Evolutionary conservation across 2,888 invertebrate species (phyloP).

Genomic region (Cryptophagus acutangulus): DNA sequence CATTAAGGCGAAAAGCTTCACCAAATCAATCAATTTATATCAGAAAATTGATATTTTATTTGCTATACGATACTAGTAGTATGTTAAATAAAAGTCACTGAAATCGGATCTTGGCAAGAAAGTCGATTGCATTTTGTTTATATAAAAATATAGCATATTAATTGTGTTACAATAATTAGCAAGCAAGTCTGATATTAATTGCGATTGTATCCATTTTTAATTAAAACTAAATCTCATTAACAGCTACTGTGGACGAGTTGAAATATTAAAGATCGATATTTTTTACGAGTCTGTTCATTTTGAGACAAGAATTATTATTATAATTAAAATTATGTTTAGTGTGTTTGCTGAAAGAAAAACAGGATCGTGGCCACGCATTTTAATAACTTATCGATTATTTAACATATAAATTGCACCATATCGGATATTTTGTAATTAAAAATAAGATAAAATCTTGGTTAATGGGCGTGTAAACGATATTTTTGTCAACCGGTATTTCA

Average conservation of each 20-base stretch:
- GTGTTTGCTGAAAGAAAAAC: constrained; percentile 29
- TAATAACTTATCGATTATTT: constrained; percentile 38
- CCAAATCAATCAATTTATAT: no score
- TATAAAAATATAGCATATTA: constrained; percentile 1
- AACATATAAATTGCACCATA: constrained; percentile 33
- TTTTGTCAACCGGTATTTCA: constrained; percentile 28
- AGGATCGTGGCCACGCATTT: constrained; percentile 36
- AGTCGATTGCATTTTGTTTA: no score
- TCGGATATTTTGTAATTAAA: constrained; percentile 34
- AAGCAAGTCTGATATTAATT: constrained; percentile 12
- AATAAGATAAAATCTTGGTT: constrained; percentile 31
- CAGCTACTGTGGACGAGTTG: background rate
- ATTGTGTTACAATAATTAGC: constrained; percentile 2
- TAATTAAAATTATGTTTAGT: constrained; percentile 28
- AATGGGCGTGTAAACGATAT: constrained; percentile 34
- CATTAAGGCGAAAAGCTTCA: no score
- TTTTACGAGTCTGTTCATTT: constrained; percentile 4
- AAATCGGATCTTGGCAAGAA: no score
- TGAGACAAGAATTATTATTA: constrained; percentile 25
- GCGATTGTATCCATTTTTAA: constrained; percentile 27
- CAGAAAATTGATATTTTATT: no score
- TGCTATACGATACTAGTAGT: no score
- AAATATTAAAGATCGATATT: background rate
- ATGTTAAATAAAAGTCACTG: no score
- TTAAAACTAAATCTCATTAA: constrained; percentile 27